Evolutionary conservation across 1,140 invertebrate genomes (phyloP), one percentile per base, ranked within the genome.

Genomic region (Trigoniulus corallinus): DNA sequence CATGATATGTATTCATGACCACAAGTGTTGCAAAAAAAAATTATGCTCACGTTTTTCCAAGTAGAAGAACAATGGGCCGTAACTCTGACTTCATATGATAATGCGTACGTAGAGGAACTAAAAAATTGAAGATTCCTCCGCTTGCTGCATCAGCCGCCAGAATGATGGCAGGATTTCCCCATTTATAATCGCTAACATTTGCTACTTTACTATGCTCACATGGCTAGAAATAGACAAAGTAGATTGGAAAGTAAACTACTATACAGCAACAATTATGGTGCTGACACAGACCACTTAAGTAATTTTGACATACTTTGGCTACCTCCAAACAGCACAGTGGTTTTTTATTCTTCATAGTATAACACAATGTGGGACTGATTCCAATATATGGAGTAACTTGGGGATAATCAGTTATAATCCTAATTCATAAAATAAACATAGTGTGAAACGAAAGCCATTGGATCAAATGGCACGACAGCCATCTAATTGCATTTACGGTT

Each of bases 81-180:
- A 98, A 71, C 1, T 87, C 86, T 23, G 85, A 86, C 71, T 95
- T 94, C 2, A 88, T 85, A 57, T 88, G 77, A 63, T 94, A 94
- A 68, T 97, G 92, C 34, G 93, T 92, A 63, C 94, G 75, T 49
- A 98, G 71, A 1, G 94, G 94, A 56, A 98, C 89, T 53, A 98
- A 92, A 62, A 98, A 96, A 70, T 98, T 98, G 69, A 96, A 97
- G 56, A 98, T 92, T 47, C 91, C 93, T 67, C 89, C 93, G 48
- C 87, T 93, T n/a, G 92, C 89, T 59, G 89, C 91, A 67, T 98
- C 93, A 0, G 92, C 91, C 0, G 91, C 89, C 43, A 98, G 69
- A 54, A 98, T 97, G 48, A 98, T 94, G 1, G 88, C 92, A 63
- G 88, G 86, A 66, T 94, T 97, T 61, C 87, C 82, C 91, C 92